Base-by-base conservation (phyloP, 2,888 invertebrate genomes). In the Pammene fasciana region DNA sequence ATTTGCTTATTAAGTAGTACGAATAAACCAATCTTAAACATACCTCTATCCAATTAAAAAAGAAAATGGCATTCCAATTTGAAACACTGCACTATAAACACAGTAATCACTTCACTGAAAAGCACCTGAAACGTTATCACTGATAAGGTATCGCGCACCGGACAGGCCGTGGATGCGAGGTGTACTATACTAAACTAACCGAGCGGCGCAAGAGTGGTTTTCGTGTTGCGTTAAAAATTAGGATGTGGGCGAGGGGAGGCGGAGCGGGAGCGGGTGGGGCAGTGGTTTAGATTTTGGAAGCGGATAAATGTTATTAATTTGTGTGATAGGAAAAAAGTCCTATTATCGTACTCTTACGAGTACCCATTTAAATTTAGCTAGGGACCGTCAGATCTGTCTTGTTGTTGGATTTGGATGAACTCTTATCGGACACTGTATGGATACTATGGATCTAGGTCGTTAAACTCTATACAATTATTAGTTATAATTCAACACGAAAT, bases 81-180 rank as follows among this genome's bases (percentile, higher is more conserved):
- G 10, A 52, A 65, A 55, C 57, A 43, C 59, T n/a, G 48, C 57
- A 43, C 59, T n/a, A 41, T 54, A 65, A 60, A 70, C 70, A 70
- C 65, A 18, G 54, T 34, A 52, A 61, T n/a, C 55, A 55, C 55
- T 46, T 2, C 54, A 55, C 54, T 55, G 54, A 59, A 18, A 41
- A 52, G 7, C 54, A 54, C 14, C 56, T 62, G 50, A 13, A 41
- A 50, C 16, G 50, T 61, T 41, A 62, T 62, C 65, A 60, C 48
- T 60, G 70, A 70, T 70, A 70, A 70, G 54, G 14, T 54, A 54
- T 54, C 65, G 68, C 59, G 52, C 64, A 65, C 70, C 50, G 55
- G 55, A 61, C 60, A 43, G 45, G 18, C 50, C 48, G 67, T 55
- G 61, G 54, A 41, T 61, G 56, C 56, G 67, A 68, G 61, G 61